Evolutionary conservation across 2,113 vertebrate genomes (phyloP), one percentile per base, ranked within the genome.

Genomic region (Otocyon megalotis): DNA sequence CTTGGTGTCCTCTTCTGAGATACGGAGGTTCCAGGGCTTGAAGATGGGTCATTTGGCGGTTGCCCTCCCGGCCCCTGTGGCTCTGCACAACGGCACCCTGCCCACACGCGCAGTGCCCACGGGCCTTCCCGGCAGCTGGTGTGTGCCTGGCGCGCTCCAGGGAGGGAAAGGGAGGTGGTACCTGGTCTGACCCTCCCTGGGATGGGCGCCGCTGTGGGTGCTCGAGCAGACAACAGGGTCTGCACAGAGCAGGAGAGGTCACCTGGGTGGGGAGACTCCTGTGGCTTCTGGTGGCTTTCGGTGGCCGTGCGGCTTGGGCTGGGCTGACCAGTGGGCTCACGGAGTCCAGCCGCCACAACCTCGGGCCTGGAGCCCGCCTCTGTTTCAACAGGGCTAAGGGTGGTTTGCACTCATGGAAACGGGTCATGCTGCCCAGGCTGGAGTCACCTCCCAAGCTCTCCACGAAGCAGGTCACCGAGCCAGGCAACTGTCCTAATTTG

Each of bases 31-130:
- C 48, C 15, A 35, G 37, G 65, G 30, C 87, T 48, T 15, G 0
- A 11, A 37, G 67, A 81, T 26, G 20, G 58, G 58, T 63, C n/a
- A 20, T 65, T 5, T 3, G 3, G 32, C 0, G 0, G 12, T n/a
- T 19, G 12, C 50, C 43, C 15, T 2, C 48, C 43, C 20, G 0
- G 50, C 30, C 54, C 82, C 56, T 1, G 26, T 6, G 54, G 48
- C 32, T 82, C 76, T 62, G 76, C 9, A 28, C n/a, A 8, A 19
- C 11, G 28, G 58, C 53, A 50, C 54, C 56, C 13, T 14, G 11
- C 16, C 48, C 83, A 24, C 37, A 48, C 1, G 22, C 3, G 12
- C 3, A 3, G 22, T 3, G 63, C 48, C 80, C 43, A 11, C 0
- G 0, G 56, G 63, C 32, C 80, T 53, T 89, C 92, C 80, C 0